Evolutionary conservation across 2,113 vertebrate species (phyloP).

Genomic region (Thamnaconus septentrionalis): DNA sequence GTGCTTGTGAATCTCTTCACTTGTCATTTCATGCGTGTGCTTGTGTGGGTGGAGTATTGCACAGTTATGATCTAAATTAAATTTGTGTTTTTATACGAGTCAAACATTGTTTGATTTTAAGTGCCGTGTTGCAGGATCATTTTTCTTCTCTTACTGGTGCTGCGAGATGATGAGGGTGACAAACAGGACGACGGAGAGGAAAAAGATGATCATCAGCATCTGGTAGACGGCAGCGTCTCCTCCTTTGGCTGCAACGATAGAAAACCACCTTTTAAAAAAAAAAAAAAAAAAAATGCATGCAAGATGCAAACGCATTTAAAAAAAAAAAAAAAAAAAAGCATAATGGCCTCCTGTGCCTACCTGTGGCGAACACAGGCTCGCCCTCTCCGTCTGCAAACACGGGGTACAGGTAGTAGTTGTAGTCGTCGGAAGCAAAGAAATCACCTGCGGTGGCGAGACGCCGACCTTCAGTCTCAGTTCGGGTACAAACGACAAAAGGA

Average conservation of each 20-base stretch:
- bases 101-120: no score
- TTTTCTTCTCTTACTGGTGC: slow-evolving; percentile 78
- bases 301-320: no score
- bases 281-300: not conserved
- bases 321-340: not conserved
- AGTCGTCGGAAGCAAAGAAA: slow-evolving; percentile 86
- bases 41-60: no score
- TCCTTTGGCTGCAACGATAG: slow-evolving; percentile 71
- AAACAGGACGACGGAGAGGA: slow-evolving; percentile 81
- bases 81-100: no score
- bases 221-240: slow-evolving; percentile 70
- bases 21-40: not conserved
- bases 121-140: no score
- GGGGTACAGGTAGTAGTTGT: slow-evolving; percentile 84
- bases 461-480: not conserved
- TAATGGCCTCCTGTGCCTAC: slow-evolving; percentile 57
- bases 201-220: slow-evolving; percentile 82
- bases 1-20: slow-evolving; percentile 2
- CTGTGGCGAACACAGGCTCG: slow-evolving; percentile 76
- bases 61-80: no score
- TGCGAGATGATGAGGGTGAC: slow-evolving; percentile 83
- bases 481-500: not conserved
- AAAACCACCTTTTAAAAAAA: not conserved
- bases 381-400: slow-evolving; percentile 87
- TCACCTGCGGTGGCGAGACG: slow-evolving; percentile 69